phyloP scores from a whole-genome alignment of 2,113 vertebrate species.

The Cebidichthys violaceus region DNA sequence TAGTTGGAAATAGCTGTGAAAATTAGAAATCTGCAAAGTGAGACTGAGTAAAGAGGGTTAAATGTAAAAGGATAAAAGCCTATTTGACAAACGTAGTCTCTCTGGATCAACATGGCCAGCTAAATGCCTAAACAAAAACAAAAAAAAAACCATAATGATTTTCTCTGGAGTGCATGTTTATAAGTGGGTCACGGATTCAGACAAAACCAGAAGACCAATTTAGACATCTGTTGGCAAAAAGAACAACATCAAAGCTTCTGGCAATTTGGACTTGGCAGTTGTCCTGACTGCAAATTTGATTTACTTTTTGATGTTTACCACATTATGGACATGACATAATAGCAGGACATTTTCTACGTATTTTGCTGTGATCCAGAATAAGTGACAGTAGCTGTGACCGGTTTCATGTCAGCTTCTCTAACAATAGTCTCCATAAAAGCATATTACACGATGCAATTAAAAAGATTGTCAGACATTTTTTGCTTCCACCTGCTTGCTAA shows the following conservation, averaged over 20 bases:
- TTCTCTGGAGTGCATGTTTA: neutral
- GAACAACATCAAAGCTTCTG: neutral
- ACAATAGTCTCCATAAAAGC: neutral
- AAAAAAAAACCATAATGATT: too few species aligned
- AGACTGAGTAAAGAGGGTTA: too few species aligned
- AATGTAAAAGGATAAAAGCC: too few species aligned
- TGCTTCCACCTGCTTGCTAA: neutral
- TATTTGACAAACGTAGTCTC: neutral
- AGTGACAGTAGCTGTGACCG: neutral
- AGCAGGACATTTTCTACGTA: too few species aligned
- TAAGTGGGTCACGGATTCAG: constrained; percentile 28
- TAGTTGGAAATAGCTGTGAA: neutral
- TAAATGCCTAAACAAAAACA: neutral
- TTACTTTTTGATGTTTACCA: constrained; percentile 10
- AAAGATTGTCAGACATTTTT: neutral
- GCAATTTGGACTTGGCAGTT: constrained; percentile 2
- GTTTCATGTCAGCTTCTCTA: neutral
- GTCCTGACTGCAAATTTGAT: neutral
- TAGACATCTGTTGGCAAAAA: constrained; percentile 16
- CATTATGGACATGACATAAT: neutral
- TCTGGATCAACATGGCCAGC: constrained; percentile 1
- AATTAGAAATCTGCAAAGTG: neutral
- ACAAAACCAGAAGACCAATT: constrained; percentile 25
- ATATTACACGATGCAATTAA: neutral
- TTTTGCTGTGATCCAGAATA: neutral